Base-by-base conservation (phyloP, 2,888 invertebrate genomes). In the Chrysolina oricalcia region DNA sequence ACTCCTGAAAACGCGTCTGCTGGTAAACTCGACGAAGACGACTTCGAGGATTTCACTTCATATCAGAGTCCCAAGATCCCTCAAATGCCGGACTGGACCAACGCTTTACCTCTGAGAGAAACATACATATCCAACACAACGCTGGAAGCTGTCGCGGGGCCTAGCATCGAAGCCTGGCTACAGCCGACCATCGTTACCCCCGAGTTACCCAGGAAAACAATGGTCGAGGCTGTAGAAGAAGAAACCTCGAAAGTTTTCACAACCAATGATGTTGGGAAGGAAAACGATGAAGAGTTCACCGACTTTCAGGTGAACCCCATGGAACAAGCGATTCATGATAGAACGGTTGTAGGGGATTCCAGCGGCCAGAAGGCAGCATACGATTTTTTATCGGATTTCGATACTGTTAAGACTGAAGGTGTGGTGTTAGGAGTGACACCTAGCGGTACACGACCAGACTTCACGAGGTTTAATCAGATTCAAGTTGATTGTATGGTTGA, bases 11-110 rank as follows among this genome's bases (percentile, higher is more conserved):
- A 35, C 27, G 40, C 15, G 0, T n/a, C 19, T 15, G 17, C 13
- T 21, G 19, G 10, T 6, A 40, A 68, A 40, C 2, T 11, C 1
- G 21, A 35, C 11, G 27, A 40, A 19, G 19, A 87, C 35, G 89
- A 90, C 73, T 83, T 84, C 74, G 90, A 90, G 80, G 90, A 91
- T 74, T 91, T 91, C 80, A 88, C 89, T 69, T 89, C 90, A 67
- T 90, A 90, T 83, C 89, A 90, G 82, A 88, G 85, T 23, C 75
- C 82, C 6, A 64, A 68, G 59, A 71, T 40, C 15, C 40, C 72
- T 19, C 83, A 85, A 21, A 73, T 78, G 40, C 27, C 40, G 13
- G 70, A 53, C 2, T 77, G 78, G 53, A 78, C 78, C 13, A 81
- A 66, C 70, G 79, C 87, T 69, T 23, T 68, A 68, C 85, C 87